These are phyloP conservation scores for Pterostichus niger DNA, from an alignment of 2,888 invertebrate genomes.

Conservation along the genomic window DNA sequence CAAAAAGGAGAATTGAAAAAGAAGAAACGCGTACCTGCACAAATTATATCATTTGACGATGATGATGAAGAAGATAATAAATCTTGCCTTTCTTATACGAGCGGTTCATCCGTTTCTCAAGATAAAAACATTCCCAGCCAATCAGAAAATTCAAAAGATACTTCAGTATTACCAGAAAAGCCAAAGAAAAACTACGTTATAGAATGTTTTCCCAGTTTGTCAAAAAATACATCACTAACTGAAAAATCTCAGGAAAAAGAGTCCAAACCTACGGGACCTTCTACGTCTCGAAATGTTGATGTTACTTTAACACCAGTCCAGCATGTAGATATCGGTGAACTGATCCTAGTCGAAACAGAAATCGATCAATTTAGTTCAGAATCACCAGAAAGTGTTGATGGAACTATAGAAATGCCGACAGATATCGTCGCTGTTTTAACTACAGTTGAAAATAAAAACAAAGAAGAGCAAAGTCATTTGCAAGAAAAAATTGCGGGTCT, in stretches of 20 bases:
- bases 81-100: slow-evolving; percentile 71
- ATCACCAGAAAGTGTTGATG: slow-evolving; percentile 73
- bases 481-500: slow-evolving; percentile 73
- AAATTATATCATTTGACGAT: slow-evolving; percentile 85
- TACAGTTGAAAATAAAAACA: slow-evolving; percentile 74
- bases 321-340: slow-evolving; percentile 76
- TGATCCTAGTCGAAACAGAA: slow-evolving; percentile 77
- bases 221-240: slow-evolving; percentile 55
- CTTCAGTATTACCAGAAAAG: slow-evolving; percentile 56
- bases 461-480: slow-evolving; percentile 73
- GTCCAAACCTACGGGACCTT: neutral
- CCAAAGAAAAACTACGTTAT: slow-evolving; percentile 63
- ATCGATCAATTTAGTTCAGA: slow-evolving; percentile 71
- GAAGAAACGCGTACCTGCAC: slow-evolving; percentile 80
- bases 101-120: slow-evolving; percentile 62
- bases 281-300: slow-evolving; percentile 58
- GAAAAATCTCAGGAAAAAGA: slow-evolving; percentile 19
- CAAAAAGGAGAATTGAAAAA: slow-evolving; percentile 76
- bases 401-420: slow-evolving; percentile 74
- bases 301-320: slow-evolving; percentile 78
- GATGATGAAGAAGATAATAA: slow-evolving; percentile 78
- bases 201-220: slow-evolving; percentile 53
- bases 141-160: slow-evolving; percentile 62
- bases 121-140: slow-evolving; percentile 67
- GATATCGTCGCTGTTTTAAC: slow-evolving; percentile 75